Base-by-base conservation (phyloP, 2,888 invertebrate genomes). In the Morpho deidamia region DNA sequence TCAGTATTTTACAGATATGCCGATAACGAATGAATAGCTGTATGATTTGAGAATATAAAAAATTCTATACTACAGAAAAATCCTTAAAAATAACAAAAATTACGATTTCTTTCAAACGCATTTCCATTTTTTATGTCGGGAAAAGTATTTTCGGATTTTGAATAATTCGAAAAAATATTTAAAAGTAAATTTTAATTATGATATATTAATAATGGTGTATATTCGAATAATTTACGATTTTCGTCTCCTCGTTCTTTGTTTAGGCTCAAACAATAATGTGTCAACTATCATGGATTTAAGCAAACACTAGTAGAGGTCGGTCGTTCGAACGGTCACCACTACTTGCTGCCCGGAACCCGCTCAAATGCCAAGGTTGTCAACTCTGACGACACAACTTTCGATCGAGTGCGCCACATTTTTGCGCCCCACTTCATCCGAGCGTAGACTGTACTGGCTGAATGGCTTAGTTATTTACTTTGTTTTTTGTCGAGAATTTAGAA, bases 281-380 rank as follows among this genome's bases (percentile, higher is more conserved):
- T n/a, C n/a, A n/a, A n/a, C n/a, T n/a, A 46, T 50, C 65, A 70
- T 44, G 56, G 68, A 23, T 23, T 23, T 23, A 23, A 23, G 23
- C 23, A 23, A 23, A 23, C 23, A 32, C 41, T 60, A 59, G 58
- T 59, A 53, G 57, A 58, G 72, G 76, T 78, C 81, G 78, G 78
- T 78, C 63, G 43, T 64, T 64, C 71, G 76, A 72, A 74, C 77
- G 82, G 83, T 74, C 80, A 75, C 72, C 63, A 70, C 68, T 65
- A 76, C 71, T 71, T 42, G 53, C 59, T 58, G 68, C 70, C 77
- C 88, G 88, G 87, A 88, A 88, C 85, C 86, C 81, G 80, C 75
- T 82, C 83, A 89, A 89, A 89, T 89, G 89, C 88, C 89, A 89
- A 89, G 89, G 89, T 82, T 89, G 88, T 79, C 89, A 78, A 88